Conservation (phyloP, 2,888 invertebrate species). For the Epiblema foenella region DNA sequence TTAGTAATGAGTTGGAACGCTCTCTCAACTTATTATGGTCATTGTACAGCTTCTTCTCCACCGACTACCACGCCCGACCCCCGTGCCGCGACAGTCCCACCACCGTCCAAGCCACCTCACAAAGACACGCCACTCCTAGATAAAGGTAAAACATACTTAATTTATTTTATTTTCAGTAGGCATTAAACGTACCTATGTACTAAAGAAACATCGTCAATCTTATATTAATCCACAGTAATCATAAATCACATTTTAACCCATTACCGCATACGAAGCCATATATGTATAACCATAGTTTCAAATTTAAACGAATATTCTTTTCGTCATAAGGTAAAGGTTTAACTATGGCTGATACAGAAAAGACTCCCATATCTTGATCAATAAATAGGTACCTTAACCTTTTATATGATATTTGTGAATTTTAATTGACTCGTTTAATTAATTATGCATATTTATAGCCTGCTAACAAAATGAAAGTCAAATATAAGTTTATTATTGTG, state of each 20-base stretch:
- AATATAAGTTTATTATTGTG: slow-evolving; percentile 69
- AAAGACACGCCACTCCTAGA: slow-evolving; percentile 76
- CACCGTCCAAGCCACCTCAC: slow-evolving; percentile 75
- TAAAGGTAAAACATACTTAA: slow-evolving; percentile 64
- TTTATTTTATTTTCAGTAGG: too few relatives aligned
- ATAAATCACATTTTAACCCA: too few relatives aligned
- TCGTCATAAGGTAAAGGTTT: slow-evolving; percentile 2
- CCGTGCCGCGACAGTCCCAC: slow-evolving; percentile 83
- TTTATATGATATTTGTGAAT: slow-evolving; percentile 1
- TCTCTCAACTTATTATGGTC: neutral
- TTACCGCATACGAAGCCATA: too few relatives aligned
- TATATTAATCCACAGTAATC: too few relatives aligned
- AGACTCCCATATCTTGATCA: neutral
- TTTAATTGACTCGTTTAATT: slow-evolving; percentile 5
- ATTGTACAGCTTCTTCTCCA: slow-evolving; percentile 88
- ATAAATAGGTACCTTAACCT: neutral
- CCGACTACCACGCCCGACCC: slow-evolving; percentile 92
- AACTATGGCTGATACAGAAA: slow-evolving; percentile 1
- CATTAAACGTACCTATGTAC: too few relatives aligned
- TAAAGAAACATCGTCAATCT: too few relatives aligned
- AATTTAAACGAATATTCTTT: too few relatives aligned
- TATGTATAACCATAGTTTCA: too few relatives aligned
- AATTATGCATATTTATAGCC: slow-evolving; percentile 21
- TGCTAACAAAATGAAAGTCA: slow-evolving; percentile 51
- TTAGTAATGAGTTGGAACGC: neutral